A percentile compares a stretch with the other conserved stretches of the same genome.
phyloP scores from a whole-genome alignment of 1,140 invertebrate species.

The Drosophila parvula region DNA sequence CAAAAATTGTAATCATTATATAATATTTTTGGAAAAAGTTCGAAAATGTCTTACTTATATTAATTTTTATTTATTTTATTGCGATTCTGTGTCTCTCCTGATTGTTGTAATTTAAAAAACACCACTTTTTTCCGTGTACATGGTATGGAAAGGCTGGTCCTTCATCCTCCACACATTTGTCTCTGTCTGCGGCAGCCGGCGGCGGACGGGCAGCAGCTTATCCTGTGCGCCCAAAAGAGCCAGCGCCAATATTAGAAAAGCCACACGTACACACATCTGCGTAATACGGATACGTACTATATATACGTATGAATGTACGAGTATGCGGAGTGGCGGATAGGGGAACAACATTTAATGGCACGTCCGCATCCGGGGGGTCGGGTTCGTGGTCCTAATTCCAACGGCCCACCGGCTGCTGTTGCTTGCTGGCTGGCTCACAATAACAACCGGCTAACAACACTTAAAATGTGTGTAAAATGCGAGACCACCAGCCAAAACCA shows the following conservation, averaged over 20 bases:
- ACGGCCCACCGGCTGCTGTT: conserved; percentile 12
- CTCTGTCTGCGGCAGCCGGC: conserved; percentile 72
- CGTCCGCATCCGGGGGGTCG: conserved; percentile 27
- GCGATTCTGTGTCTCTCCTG: no score
- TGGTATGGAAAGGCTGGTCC: conserved; percentile 1
- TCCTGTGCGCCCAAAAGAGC: conserved; percentile 27
- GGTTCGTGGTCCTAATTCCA: conserved; percentile 19
- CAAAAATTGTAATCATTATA: no score
- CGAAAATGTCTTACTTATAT: background rate
- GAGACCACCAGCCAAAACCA: conserved; percentile 60
- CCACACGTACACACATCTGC: conserved; percentile 37
- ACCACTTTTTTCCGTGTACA: background rate
- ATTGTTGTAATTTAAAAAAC: background rate
- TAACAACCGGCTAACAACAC: conserved; percentile 77
- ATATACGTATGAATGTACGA: background rate
- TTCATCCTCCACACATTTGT: conserved; percentile 58
- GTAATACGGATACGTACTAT: conserved; percentile 21
- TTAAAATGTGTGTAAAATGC: conserved; percentile 79
- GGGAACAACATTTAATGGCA: conserved; percentile 50
- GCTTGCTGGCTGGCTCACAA: conserved; percentile 31
- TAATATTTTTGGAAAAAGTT: no score
- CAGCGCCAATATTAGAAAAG: conserved; percentile 46
- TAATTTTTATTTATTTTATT: background rate
- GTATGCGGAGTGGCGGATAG: background rate
- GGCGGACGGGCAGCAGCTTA: conserved; percentile 19